Base-by-base conservation (phyloP, 2,888 invertebrate species). In the Synergus japonicus region DNA sequence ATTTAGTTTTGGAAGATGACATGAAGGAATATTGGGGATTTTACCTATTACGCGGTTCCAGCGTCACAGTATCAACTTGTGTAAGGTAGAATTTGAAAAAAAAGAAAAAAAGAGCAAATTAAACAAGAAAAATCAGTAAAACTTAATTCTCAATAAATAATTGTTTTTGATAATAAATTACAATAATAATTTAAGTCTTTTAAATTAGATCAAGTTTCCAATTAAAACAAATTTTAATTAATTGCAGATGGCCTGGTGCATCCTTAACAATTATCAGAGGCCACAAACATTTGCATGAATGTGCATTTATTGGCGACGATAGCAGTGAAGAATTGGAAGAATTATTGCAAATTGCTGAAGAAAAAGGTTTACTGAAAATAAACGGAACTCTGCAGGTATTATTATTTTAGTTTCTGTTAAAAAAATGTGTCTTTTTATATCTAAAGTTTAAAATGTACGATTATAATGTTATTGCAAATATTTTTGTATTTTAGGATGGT, bases 21-120 rank as follows among this genome's bases (percentile, higher is more conserved):
- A 95, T 96, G 93, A 96, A 96, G 91, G 96, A 96, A 89, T 96
- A 96, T 90, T 96, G 96, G 96, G 96, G 96, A 1, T 97, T 96
- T 91, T 96, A 96, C 88, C 92, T 97, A 64, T 93, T 96, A 29
- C 94, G 94, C 84, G 96, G 96, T 0, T 96, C 96, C 2, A 94
- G 94, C 0, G 96, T 96, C 8, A 96, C 95, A 0, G 95, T 97
- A 0, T 95, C 96, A 0, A 94, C 96, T 77, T 97, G 97, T 91
- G 95, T 95, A 58, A 95, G 96, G 96, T 96, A 92, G 76, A 76
- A 76, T 66, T 66, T 66, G 37, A n/a, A 18, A 63, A 29, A 29
- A 29, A 22, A 22, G n/a, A 0, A 22, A 22, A 22, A 54, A 7
- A 54, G 4, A 15, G n/a, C 8, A 54, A 8, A n/a, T 13, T 9